Evolutionary conservation across 2,113 vertebrate species (phyloP).

Genomic region (Haemorhous mexicanus): DNA sequence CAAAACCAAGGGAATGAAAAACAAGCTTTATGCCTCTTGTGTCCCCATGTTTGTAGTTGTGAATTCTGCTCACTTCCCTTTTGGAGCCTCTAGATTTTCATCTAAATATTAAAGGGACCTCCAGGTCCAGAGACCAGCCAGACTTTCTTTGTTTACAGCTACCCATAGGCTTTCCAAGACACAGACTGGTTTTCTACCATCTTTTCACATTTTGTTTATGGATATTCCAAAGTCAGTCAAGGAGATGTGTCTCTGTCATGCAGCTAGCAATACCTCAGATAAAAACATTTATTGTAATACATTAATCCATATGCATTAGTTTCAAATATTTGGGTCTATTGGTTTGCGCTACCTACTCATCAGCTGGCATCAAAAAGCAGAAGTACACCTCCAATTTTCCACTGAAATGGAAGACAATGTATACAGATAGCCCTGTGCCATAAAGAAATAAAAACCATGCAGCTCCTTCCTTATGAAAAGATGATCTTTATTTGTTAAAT

Average conservation of each 20-base stretch:
- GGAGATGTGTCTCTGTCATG: not conserved
- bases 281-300: not conserved
- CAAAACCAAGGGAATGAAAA: not conserved
- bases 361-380: not conserved
- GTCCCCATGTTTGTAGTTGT: not conserved
- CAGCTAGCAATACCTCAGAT: not conserved
- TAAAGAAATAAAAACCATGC: not conserved
- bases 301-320: not conserved
- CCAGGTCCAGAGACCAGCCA: not conserved
- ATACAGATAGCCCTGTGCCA: not conserved
- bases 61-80: not conserved
- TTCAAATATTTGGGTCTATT: not conserved
- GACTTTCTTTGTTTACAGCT: not conserved
- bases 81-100: not conserved
- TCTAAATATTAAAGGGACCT: not conserved
- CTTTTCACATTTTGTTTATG: not conserved
- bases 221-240: not conserved
- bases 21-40: not conserved
- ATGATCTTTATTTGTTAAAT: not conserved
- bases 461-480: not conserved
- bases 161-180: not conserved
- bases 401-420: not conserved
- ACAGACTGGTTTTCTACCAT: not conserved
- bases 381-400: not conserved
- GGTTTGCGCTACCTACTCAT: not conserved